phyloP scores from a whole-genome alignment of 1,140 invertebrate species.

The Patella vulgata region DNA sequence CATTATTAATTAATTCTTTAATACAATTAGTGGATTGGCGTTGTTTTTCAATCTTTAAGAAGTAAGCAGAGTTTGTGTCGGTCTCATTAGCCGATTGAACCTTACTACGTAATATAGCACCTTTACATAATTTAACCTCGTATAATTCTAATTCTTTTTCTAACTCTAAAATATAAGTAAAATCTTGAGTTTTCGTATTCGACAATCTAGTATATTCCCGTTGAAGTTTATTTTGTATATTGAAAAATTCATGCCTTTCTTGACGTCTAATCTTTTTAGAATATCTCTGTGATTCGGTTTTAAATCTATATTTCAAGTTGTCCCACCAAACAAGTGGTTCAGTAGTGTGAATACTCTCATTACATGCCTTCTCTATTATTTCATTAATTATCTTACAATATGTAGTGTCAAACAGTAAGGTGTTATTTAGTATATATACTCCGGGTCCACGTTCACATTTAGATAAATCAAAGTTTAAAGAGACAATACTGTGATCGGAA shows the following conservation, averaged over 20 bases:
- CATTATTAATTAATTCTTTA: no score
- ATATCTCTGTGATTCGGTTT: background rate
- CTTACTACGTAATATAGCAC: no score
- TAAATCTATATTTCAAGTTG: slow-evolving; percentile 22
- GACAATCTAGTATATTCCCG: background rate
- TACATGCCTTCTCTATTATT: slow-evolving; percentile 1
- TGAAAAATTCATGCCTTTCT: background rate
- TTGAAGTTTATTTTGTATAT: background rate
- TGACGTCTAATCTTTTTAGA: slow-evolving; percentile 3
- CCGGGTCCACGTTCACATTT: background rate
- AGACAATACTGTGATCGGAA: background rate
- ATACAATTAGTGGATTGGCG: no score
- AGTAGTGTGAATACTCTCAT: background rate
- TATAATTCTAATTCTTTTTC: no score
- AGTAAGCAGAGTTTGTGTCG: no score
- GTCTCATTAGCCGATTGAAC: no score
- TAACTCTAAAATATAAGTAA: no score
- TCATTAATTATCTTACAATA: slow-evolving; percentile 1
- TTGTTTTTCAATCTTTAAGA: no score
- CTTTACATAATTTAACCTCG: no score
- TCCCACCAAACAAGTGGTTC: slow-evolving; percentile 21
- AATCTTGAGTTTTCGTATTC: background rate
- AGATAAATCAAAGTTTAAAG: slow-evolving; percentile 6
- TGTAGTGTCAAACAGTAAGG: slow-evolving; percentile 1
- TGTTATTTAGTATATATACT: slow-evolving; percentile 13